A percentile compares a stretch with the other conserved stretches of the same genome.
Conservation (phyloP, 1,140 invertebrate species). For the Sitobion miscanthi region DNA sequence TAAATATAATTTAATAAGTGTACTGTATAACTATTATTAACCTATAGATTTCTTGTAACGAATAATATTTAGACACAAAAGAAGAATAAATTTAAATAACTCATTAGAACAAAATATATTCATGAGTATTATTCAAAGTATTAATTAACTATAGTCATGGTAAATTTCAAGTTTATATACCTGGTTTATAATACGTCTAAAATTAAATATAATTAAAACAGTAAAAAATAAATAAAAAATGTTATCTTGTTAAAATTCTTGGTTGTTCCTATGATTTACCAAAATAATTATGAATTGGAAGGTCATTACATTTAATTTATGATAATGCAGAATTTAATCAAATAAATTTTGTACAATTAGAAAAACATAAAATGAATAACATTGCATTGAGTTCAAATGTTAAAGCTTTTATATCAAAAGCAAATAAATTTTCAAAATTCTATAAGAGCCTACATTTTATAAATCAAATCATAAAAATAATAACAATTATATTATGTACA, state of each 20-base stretch:
- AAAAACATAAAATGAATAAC: not conserved
- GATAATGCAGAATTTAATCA: not conserved
- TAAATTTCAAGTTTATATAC: not conserved
- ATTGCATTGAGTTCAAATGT: not conserved
- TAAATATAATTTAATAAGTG: not conserved
- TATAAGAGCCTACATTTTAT: not conserved
- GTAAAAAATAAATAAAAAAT: not conserved
- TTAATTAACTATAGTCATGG: not conserved
- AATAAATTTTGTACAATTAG: not conserved
- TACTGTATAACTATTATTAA: not conserved
- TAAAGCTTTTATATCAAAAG: not conserved
- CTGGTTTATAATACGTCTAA: not conserved
- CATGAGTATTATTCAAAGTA: not conserved
- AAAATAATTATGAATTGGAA: not conserved
- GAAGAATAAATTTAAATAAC: constrained; percentile 38
- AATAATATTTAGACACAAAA: not conserved
- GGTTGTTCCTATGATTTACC: no score
- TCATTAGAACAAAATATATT: constrained; percentile 18
- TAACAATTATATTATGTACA: no score
- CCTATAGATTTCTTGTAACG: not conserved
- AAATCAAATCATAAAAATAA: no score
- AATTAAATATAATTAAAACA: no score
- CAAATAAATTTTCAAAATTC: not conserved
- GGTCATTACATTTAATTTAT: not conserved
- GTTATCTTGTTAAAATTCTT: no score